phyloP scores from a whole-genome alignment of 1,140 invertebrate genomes.

The Hermatobates lingyangjiaoensis region DNA sequence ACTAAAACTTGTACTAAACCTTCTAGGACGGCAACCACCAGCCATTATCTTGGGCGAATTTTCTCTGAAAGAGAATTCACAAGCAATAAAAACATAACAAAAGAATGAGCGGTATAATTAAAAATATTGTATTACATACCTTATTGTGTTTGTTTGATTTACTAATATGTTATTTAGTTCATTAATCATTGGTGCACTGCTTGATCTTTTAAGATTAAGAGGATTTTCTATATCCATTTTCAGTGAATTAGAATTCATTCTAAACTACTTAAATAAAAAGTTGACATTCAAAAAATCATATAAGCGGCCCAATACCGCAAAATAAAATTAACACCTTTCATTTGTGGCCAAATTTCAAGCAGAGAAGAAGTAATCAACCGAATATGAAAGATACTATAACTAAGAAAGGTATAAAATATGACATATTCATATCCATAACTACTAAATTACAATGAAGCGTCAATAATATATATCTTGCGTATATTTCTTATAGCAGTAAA shows the following conservation, averaged over 20 bases:
- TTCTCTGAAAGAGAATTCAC: constrained; percentile 24
- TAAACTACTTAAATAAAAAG: no score
- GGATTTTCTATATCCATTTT: constrained; percentile 37
- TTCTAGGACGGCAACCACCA: constrained; percentile 34
- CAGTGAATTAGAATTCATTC: constrained; percentile 13
- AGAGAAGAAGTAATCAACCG: no score
- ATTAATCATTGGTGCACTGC: constrained; percentile 68
- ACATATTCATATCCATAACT: no score
- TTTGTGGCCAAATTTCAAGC: no score
- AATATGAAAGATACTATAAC: no score
- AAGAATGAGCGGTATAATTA: neutral
- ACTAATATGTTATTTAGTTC: constrained; percentile 30
- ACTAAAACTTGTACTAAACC: constrained; percentile 71
- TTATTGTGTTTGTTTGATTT: constrained; percentile 11
- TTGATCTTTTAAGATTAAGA: constrained; percentile 51
- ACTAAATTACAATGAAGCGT: no score
- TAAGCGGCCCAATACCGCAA: no score
- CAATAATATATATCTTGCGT: no score
- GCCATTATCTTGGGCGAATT: constrained; percentile 18
- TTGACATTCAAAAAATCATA: no score
- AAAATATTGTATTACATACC: constrained; percentile 15
- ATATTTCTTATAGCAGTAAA: no score
- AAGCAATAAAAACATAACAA: neutral
- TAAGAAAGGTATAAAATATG: no score
- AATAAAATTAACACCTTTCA: no score